Conservation (phyloP, 2,113 vertebrate genomes). For the Chrysochloris asiatica region DNA sequence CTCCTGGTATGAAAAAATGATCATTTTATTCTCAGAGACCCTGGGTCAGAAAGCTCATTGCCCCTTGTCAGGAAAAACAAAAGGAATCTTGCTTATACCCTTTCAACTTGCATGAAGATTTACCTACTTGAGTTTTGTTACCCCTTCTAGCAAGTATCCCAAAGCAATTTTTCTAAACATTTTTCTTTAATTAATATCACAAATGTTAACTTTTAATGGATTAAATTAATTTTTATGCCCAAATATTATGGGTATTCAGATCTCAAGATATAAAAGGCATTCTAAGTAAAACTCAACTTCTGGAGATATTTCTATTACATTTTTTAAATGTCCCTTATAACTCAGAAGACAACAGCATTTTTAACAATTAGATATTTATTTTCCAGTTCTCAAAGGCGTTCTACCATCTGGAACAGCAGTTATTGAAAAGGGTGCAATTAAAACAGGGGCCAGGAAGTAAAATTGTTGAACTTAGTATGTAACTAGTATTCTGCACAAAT, state of each 20-base stretch:
- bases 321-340: constrained; percentile 6
- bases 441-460: neutral
- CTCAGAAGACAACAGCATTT: neutral
- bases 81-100: neutral
- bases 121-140: neutral
- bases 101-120: neutral
- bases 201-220: neutral
- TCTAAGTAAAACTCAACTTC: constrained; percentile 26
- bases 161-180: neutral
- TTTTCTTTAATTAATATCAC: neutral
- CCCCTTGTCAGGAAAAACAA: neutral
- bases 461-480: neutral
- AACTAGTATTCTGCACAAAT: neutral
- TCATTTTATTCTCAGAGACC: neutral
- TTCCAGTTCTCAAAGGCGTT: neutral
- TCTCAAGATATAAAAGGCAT: neutral
- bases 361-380: neutral
- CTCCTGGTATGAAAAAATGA: neutral
- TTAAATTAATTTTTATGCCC: neutral
- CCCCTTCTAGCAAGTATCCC: neutral
- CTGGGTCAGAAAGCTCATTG: neutral
- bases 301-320: neutral
- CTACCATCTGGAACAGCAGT: neutral
- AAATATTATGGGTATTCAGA: neutral
- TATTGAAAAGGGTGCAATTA: neutral